Evolutionary conservation across 2,797 vertebrate genomes (phyloP), one percentile per base, ranked within the genome.

Genomic region (Petrocephalus schoutedeni): DNA sequence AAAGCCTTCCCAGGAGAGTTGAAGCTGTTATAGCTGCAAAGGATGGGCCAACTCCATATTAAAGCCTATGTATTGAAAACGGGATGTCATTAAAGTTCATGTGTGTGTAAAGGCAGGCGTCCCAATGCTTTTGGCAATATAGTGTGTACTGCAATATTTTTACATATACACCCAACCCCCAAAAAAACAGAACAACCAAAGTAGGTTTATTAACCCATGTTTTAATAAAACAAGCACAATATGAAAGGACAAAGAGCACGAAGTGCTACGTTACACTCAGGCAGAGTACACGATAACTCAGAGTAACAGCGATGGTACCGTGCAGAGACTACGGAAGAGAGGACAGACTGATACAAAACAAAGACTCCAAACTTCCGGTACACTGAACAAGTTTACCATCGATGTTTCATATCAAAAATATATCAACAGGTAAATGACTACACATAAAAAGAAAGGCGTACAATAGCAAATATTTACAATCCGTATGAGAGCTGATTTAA

Each of bases 391-490:
- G 32, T 77, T 41, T 45, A 5, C 71, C 85, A 87, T 88, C 49
- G 12, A 91, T 84, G 82, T 90, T 86, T 95, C 92, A 94, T 96
- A 96, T 96, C 92, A 96, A 96, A 96, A 96, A 96, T 96, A 96
- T 95, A 96, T 94, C 92, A 93, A 92, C 93, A 88, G 91, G 93
- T 95, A 93, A 94, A 94, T 95, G 92, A 90, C 94, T 95, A 96
- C 94, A 95, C 93, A 93, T 91, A 91, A 93, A 93, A 94, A 87
- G 92, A 93, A 91, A 87, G 89, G 95, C 94, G 94, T 93, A 95
- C 91, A 93, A 95, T 93, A 95, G 92, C 92, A 96, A 95, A 95
- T 96, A 96, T 96, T 91, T 96, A 96, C 95, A 96, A 88, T 92
- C 92, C 93, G 92, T 94, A 94, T 95, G 94, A 90, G 91, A 94